Base-by-base conservation (phyloP, 2,797 vertebrate genomes). In the Enteromius viviparus region DNA sequence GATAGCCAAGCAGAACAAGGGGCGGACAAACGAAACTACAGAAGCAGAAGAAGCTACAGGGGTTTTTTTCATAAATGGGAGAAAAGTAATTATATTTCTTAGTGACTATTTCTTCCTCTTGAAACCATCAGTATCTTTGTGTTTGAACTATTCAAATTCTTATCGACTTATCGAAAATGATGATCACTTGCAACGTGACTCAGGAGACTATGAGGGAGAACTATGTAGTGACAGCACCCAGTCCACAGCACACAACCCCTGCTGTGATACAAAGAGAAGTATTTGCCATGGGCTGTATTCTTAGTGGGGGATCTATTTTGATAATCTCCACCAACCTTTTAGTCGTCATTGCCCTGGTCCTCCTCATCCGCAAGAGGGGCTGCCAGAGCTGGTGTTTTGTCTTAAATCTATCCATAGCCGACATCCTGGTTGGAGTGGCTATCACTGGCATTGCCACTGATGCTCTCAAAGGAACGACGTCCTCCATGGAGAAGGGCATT, bases 391-490 rank as follows among this genome's bases (percentile, higher is more conserved):
- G 96, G 91, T 96, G 93, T 65, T 97, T 97, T 0, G 95, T 97
- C 74, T 92, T 98, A 72, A 98, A 97, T 80, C 85, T 98, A 21
- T 95, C 97, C 0, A 65, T 98, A 29, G 96, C 97, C 0, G 97
- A 98, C 49, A 68, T 91, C 80, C 91, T 96, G 75, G 96, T 98
- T 58, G 97, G 97, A 0, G 82, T 97, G 64, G 94, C 95, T 6
- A 96, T 96, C 64, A 92, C 92, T 0, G 95, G 95, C 2, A 89
- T 98, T 47, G 94, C 95, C 8, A 47, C 51, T 0, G 96, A 96
- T 19, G 94, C 96, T 83, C 87, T 98, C 53, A 91, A 88, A 49
- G 87, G 76, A 71, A 68, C 75, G 1, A 47, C 80, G 19, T 6
- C 47, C 8, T 84, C 86, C 7, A 89, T 91, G 10, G 88, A 88